Base-by-base conservation (phyloP, 2,888 invertebrate genomes). In the Caradrina kadenii region DNA sequence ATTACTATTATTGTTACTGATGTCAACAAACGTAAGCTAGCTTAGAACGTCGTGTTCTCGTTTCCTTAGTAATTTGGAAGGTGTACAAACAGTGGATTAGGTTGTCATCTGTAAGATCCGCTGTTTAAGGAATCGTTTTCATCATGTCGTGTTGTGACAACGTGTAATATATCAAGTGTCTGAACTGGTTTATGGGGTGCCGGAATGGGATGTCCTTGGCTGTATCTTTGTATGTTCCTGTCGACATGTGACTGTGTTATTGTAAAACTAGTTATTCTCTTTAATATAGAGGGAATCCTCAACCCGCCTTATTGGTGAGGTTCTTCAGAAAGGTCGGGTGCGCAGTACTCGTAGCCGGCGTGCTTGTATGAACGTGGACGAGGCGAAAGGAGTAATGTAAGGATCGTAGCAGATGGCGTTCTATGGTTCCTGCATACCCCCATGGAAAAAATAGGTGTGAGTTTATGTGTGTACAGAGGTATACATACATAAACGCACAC, bases 11-110 rank as follows among this genome's bases (percentile, higher is more conserved):
- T 76, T 63, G 77, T 69, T 52, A 56, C 49, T 35, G 52, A 45
- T 49, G 56, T 68, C 55, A 67, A 76, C 76, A 72, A 52, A 76
- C 61, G 61, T 59, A 31, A 62, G 53, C 50, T 22, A 54, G 69
- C 63, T 77, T 76, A 69, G 21, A 54, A 21, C 48, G 69, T 73
- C 62, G 15, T 58, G 45, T 56, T 22, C 21, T 31, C 26, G 31
- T 48, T 59, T 65, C 62, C 76, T 65, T 22, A 58, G 56, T 62
- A 17, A 67, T 66, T 63, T 56, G 19, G 68, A 39, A 45, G 63
- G 58, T 73, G 45, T 73, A 62, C 68, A 50, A 68, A 66, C 45
- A 42, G 48, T 42, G 22, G 59, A 64, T 76, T 76, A 61, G n/a
- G 49, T 17, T 76, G 73, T 76, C 73, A 69, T 62, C 54, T 60